Evolutionary conservation across 2,888 invertebrate species (phyloP).

Genomic region (Neria commutata): DNA sequence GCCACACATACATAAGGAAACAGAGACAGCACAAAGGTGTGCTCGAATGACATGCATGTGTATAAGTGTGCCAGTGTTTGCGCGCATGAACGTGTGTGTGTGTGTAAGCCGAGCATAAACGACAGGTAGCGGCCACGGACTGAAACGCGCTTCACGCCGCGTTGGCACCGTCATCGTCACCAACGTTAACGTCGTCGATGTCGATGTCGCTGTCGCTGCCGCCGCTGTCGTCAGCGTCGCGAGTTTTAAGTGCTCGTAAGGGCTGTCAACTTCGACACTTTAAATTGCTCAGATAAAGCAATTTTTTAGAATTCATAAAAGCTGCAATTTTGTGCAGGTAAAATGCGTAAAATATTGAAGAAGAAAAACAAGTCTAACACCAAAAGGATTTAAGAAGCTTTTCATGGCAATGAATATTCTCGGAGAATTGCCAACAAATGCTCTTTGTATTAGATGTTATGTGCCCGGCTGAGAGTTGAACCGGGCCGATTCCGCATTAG

Average conservation of each 20-base stretch:
- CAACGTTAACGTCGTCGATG: constrained; percentile 21
- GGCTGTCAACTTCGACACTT: constrained; percentile 48
- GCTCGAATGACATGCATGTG: background rate
- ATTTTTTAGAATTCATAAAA: too few relatives aligned
- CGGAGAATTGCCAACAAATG: too few relatives aligned
- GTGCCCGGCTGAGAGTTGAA: too few relatives aligned
- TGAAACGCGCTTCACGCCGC: background rate
- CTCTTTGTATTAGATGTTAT: too few relatives aligned
- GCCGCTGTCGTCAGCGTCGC: constrained; percentile 29
- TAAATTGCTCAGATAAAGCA: too few relatives aligned
- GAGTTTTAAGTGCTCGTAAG: constrained; percentile 35
- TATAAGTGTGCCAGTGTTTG: constrained; percentile 28
- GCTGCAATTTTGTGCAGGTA: constrained; percentile 54
- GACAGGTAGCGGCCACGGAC: constrained; percentile 3
- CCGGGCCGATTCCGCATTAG: too few relatives aligned
- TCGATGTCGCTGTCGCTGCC: too few relatives aligned
- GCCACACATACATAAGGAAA: too few relatives aligned
- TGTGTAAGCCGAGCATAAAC: background rate
- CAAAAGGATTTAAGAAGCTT: too few relatives aligned
- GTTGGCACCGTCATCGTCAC: background rate
- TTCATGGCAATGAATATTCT: background rate
- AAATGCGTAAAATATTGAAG: too few relatives aligned
- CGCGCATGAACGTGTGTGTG: background rate
- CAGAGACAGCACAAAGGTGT: constrained; percentile 4
- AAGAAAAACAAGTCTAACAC: background rate